Conservation (phyloP, 2,113 vertebrate species). For the Piprites chloris region DNA sequence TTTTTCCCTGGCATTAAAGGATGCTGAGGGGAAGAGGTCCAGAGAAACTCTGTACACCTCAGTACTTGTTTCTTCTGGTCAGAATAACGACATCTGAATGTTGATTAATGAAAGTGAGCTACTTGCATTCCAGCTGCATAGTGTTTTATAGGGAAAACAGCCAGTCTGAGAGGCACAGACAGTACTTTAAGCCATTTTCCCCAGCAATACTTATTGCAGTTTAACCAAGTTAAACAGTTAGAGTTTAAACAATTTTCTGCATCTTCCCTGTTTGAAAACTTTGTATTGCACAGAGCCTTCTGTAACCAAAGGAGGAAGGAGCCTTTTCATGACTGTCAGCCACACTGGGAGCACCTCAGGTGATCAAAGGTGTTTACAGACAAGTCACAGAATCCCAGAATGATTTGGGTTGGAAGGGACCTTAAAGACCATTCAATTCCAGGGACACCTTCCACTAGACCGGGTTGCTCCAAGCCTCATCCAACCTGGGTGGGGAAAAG, state of each 20-base stretch:
- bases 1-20: neutral
- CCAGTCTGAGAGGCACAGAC: neutral
- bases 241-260: neutral
- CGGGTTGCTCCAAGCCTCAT: rapidly evolving
- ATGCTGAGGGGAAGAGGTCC: neutral
- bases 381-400: neutral
- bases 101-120: neutral
- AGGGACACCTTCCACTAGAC: neutral
- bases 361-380: neutral
- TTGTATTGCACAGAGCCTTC: neutral
- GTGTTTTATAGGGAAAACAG: neutral
- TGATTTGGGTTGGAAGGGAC: neutral
- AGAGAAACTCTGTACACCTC: neutral
- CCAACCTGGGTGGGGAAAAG: neutral
- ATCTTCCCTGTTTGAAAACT: neutral
- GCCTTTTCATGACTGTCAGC: neutral
- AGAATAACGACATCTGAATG: neutral
- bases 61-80: neutral
- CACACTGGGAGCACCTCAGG: neutral
- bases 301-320: neutral
- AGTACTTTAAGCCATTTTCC: neutral
- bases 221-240: neutral
- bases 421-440: neutral
- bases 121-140: neutral
- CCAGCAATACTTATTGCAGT: neutral